These are phyloP conservation scores for Asarcornis scutulata DNA, from an alignment of 2,113 vertebrate species.

Conservation along the genomic window DNA sequence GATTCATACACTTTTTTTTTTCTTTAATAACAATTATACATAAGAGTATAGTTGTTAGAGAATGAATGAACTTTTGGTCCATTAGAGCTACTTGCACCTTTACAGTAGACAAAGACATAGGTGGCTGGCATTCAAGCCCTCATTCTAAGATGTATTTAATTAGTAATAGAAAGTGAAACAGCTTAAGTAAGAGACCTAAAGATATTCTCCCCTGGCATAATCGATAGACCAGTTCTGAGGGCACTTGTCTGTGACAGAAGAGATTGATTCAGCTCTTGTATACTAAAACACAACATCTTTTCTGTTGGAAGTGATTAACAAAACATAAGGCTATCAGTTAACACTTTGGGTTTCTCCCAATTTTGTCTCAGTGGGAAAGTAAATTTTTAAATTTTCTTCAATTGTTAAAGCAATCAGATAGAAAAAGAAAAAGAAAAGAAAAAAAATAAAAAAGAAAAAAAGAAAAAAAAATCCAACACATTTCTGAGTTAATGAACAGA, in stretches of 20 bases:
- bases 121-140: background rate
- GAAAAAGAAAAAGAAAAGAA: background rate
- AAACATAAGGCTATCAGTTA: background rate
- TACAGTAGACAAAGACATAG: background rate
- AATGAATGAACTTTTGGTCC: background rate
- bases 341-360: background rate
- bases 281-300: background rate
- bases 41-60: background rate
- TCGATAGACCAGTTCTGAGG: constrained; percentile 24
- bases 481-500: background rate
- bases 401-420: background rate
- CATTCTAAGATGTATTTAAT: constrained; percentile 11
- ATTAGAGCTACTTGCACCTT: background rate
- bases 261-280: constrained; percentile 35
- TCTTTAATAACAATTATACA: background rate
- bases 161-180: background rate
- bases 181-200: constrained; percentile 1
- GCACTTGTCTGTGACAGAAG: constrained; percentile 41
- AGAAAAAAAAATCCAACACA: too few relatives aligned
- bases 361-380: background rate
- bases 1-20: background rate
- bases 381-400: background rate
- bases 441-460: too few relatives aligned
- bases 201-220: background rate
- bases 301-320: background rate